Percentiles rank a stretch among this genome's conserved stretches.
Conservation (phyloP, 2,888 invertebrate genomes). For the Orthonychiurus folsomi region DNA sequence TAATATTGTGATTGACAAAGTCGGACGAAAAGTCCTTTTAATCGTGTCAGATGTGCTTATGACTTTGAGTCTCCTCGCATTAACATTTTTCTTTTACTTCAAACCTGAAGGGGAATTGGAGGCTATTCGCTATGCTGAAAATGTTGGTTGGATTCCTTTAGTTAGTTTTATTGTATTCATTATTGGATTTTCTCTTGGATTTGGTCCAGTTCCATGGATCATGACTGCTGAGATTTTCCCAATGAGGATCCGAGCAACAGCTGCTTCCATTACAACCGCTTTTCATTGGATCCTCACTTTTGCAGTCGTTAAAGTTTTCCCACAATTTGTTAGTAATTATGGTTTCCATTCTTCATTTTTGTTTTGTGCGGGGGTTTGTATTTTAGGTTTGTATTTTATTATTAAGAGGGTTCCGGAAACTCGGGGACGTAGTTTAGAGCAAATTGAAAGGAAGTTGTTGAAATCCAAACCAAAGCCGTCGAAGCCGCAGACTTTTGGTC, state of each 20-base stretch:
- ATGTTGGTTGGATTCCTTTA: constrained; percentile 55
- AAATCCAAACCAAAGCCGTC: background rate
- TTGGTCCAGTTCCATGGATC: constrained; percentile 69
- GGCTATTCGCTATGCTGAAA: constrained; percentile 10
- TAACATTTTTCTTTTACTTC: constrained; percentile 72
- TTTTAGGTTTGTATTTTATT: constrained; percentile 67
- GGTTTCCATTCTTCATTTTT: constrained; percentile 68
- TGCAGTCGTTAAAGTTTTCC: constrained; percentile 76
- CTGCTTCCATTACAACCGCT: constrained; percentile 77
- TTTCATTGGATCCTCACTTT: constrained; percentile 88
- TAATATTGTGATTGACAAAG: constrained; percentile 72
- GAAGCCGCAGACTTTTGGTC: background rate
- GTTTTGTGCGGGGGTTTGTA: constrained; percentile 66
- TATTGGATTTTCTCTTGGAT: constrained; percentile 76
- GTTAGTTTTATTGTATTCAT: constrained; percentile 75
- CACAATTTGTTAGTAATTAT: constrained; percentile 55
- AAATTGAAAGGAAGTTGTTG: constrained; percentile 69
- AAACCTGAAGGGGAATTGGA: constrained; percentile 44
- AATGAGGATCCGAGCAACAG: constrained; percentile 70
- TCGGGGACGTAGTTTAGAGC: constrained; percentile 80
- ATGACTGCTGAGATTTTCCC: constrained; percentile 85
- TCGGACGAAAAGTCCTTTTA: constrained; percentile 79
- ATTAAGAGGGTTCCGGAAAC: constrained; percentile 84
- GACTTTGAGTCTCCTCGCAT: constrained; percentile 59
- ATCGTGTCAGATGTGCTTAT: constrained; percentile 72